Conservation (phyloP, 2,888 invertebrate species). For the Callyntrura guangdongensis region DNA sequence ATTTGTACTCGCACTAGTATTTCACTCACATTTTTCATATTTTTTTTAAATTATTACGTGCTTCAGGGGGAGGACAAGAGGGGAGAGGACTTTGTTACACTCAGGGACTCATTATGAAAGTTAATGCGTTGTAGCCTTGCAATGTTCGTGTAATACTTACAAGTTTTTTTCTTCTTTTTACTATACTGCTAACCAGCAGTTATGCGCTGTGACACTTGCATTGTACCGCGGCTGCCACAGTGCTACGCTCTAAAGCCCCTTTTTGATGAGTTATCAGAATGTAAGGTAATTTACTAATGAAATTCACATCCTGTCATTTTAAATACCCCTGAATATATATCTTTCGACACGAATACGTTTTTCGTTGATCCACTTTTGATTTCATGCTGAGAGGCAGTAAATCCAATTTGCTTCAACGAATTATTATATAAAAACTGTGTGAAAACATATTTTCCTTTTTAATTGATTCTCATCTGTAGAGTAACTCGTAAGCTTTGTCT, state of each 20-base stretch:
- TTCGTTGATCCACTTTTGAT: constrained; percentile 63
- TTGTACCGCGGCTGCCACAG: no score
- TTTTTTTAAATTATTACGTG: constrained; percentile 20
- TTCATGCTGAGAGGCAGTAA: constrained; percentile 61
- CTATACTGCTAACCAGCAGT: background rate
- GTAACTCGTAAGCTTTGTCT: constrained; percentile 10
- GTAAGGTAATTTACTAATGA: constrained; percentile 54
- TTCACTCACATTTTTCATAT: constrained; percentile 44
- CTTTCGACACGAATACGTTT: constrained; percentile 65
- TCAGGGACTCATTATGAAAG: constrained; percentile 17
- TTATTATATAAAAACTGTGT: constrained; percentile 45
- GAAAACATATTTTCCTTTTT: constrained; percentile 61
- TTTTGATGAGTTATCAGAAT: constrained; percentile 71
- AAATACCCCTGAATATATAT: constrained; percentile 67
- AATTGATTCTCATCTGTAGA: constrained; percentile 53
- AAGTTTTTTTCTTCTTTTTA: constrained; percentile 11
- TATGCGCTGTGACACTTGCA: constrained; percentile 12
- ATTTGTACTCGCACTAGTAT: constrained; percentile 52
- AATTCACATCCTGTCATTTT: constrained; percentile 76
- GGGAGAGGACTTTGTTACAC: background rate
- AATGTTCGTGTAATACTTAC: background rate
- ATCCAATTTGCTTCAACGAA: constrained; percentile 35
- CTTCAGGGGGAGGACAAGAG: constrained; percentile 28
- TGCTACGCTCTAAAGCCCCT: background rate
- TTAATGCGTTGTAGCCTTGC: background rate